A percentile compares a stretch with the other conserved stretches of the same genome.
phyloP scores from a whole-genome alignment of 1,140 invertebrate genomes.

The Leptoteleia sp. region DNA sequence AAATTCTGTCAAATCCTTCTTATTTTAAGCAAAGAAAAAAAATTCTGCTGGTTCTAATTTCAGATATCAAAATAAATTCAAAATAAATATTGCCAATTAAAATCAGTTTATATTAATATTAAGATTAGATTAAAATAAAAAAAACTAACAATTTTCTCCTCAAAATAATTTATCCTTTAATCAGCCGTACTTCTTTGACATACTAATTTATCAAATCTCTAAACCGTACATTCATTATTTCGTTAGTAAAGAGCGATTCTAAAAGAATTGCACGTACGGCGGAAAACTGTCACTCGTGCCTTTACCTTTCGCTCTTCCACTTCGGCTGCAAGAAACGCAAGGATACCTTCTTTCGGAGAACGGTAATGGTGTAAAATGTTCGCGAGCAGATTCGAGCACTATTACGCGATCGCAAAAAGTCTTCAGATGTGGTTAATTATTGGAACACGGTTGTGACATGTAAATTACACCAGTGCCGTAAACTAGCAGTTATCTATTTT shows the following conservation, averaged over 20 bases:
- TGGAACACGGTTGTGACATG: conserved; percentile 49
- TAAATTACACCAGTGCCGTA: conserved; percentile 48
- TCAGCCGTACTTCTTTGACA: too few species aligned
- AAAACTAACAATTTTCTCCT: too few species aligned
- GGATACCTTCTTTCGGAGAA: conserved; percentile 61
- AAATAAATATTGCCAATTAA: too few species aligned
- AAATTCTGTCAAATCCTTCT: too few species aligned
- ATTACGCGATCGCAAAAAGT: conserved; percentile 51
- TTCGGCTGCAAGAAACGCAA: conserved; percentile 31
- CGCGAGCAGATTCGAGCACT: conserved; percentile 23
- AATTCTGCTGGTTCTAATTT: too few species aligned
- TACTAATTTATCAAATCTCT: too few species aligned
- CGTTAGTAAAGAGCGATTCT: conserved; percentile 29
- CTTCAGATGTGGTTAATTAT: conserved; percentile 56
- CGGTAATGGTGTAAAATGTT: conserved; percentile 40
- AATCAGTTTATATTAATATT: too few species aligned
- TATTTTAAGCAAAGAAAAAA: too few species aligned
- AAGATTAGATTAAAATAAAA: too few species aligned
- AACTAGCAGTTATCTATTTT: conserved; percentile 8
- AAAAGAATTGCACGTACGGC: conserved; percentile 29
- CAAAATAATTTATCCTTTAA: too few species aligned
- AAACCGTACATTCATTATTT: conserved; percentile 43
- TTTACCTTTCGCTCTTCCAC: conserved; percentile 52
- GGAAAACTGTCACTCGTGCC: conserved; percentile 57
- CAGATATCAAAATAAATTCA: too few species aligned